phyloP scores from a whole-genome alignment of 2,797 vertebrate species.

The Anolis apletophallus region DNA sequence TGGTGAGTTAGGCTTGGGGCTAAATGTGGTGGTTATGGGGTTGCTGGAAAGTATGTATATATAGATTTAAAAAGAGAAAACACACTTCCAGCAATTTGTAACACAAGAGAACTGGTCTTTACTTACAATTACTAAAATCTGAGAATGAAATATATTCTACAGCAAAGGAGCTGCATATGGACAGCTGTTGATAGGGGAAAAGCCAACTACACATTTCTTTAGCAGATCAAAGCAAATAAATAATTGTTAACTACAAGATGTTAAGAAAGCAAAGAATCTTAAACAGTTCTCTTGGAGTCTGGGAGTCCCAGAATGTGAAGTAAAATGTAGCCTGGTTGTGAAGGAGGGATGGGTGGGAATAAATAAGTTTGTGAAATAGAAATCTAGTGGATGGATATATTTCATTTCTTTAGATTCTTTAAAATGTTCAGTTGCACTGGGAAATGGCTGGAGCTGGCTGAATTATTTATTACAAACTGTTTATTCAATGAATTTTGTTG shows the following conservation, averaged over 20 bases:
- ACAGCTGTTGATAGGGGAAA: too few species aligned
- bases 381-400: neutral
- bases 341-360: too few species aligned
- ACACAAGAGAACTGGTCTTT: too few species aligned
- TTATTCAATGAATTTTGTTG: slow-evolving; percentile 40
- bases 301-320: neutral
- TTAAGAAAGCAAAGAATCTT: neutral
- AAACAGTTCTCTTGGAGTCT: neutral
- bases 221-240: neutral
- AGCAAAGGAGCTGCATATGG: neutral
- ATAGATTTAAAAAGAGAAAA: too few species aligned
- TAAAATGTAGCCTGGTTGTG: neutral
- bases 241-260: neutral
- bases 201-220: neutral
- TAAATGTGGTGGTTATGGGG: too few species aligned
- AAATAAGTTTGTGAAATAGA: neutral
- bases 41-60: too few species aligned
- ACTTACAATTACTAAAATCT: too few species aligned
- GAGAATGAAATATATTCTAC: neutral
- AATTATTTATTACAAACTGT: slow-evolving; percentile 66
- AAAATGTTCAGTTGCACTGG: slow-evolving; percentile 9
- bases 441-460: slow-evolving; percentile 43
- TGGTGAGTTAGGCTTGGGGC: too few species aligned
- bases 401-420: neutral
- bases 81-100: neutral